Conservation (phyloP, 2,888 invertebrate genomes). For the Drosophila flavopinicola region DNA sequence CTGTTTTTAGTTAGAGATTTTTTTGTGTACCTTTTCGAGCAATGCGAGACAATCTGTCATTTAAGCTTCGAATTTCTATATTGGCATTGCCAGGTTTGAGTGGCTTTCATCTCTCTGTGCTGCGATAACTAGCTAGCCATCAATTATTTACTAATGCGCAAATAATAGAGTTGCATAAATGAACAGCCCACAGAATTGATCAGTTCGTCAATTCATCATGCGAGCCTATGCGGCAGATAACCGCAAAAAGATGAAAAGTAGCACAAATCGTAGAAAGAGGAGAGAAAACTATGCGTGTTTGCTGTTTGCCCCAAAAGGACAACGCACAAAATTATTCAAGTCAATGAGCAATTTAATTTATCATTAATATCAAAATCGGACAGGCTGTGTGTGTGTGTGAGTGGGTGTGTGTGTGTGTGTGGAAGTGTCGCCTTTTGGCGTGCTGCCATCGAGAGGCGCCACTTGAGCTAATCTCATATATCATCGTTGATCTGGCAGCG, state of each 20-base stretch:
- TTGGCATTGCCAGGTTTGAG: conserved; percentile 3
- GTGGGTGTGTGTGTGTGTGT: conserved; percentile 49
- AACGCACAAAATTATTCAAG: conserved; percentile 78
- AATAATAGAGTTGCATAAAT: conserved; percentile 72
- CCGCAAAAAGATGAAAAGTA: conserved; percentile 1
- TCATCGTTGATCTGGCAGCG: conserved; percentile 67
- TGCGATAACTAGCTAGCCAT: conserved; percentile 41
- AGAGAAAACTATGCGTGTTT: conserved; percentile 51
- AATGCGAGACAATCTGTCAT: conserved; percentile 10
- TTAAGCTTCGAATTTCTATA: neutral
- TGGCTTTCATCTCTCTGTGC: conserved; percentile 23
- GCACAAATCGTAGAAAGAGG: neutral
- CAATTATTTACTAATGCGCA: conserved; percentile 69
- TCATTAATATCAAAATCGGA: conserved; percentile 80
- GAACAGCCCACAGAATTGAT: conserved; percentile 62
- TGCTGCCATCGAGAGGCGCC: conserved; percentile 69
- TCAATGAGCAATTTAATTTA: conserved; percentile 81
- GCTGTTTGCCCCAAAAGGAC: conserved; percentile 63
- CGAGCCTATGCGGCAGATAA: conserved; percentile 4
- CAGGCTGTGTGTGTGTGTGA: conserved; percentile 57
- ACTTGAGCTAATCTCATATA: conserved; percentile 79
- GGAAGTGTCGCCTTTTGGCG: conserved; percentile 70
- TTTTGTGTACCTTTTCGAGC: too few species aligned
- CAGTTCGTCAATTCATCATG: conserved; percentile 75
- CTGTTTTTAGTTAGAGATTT: too few species aligned